Base-by-base conservation (phyloP, 2,113 vertebrate genomes). In the Morone saxatilis region DNA sequence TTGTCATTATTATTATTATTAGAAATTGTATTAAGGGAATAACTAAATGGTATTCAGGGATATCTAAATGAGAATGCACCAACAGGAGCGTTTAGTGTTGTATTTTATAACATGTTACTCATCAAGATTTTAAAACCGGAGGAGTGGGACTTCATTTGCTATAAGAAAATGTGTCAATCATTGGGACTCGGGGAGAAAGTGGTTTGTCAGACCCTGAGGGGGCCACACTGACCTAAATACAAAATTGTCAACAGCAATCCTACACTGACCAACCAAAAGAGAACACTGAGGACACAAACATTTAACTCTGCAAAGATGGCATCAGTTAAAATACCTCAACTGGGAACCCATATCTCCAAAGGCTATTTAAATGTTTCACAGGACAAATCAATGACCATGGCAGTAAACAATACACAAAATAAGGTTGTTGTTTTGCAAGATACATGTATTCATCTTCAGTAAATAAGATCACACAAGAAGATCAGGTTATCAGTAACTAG, bases 171-270 rank as follows among this genome's bases (percentile, higher is more conserved):
- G 88, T 94, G 94, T 95, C 95, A 96, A 86, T 96, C 95, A 96
- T 36, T 56, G 88, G 73, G 89, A 93, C 86, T 93, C 88, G 17
- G 81, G 89, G 92, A 94, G 93, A 93, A 93, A 91, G 92, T 92
- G 93, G 90, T 94, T 93, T 91, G 92, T 93, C 92, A 92, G 91
- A 90, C 91, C 94, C 94, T 71, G 90, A 94, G 94, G 94, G 94
- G 92, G 80, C 78, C 92, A 89, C 90, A 90, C 85, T 96, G 95
- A 96, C 95, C 95, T 94, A 96, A 95, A 96, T 95, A 94, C 90
- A 91, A 94, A 93, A 92, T 91, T 90, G 91, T 94, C 92, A 93
- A 94, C 93, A 94, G 89, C 88, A 93, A 88, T 82, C 71, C 89
- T 76, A 84, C 74, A 89, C 57, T 93, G 89, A 92, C 90, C 90